phyloP scores from a whole-genome alignment of 2,113 vertebrate genomes.

The Nesogale talazaci region DNA sequence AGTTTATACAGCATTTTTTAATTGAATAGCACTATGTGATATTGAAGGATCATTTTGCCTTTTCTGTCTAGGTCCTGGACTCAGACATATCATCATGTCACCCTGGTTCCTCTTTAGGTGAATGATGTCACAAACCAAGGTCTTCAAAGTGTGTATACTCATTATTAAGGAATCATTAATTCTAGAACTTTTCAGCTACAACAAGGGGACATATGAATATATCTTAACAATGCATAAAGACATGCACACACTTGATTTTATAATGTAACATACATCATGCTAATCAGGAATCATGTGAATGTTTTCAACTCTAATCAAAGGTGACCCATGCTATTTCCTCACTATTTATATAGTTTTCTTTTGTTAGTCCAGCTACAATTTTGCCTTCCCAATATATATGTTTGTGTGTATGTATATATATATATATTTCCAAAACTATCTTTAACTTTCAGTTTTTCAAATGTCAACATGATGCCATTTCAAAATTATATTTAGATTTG shows the following conservation, averaged over 20 bases:
- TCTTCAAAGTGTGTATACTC: background rate
- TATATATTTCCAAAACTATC: background rate
- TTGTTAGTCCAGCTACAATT: background rate
- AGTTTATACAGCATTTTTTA: background rate
- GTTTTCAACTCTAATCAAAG: background rate
- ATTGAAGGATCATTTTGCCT: background rate
- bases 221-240: background rate
- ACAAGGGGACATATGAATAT: background rate
- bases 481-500: background rate
- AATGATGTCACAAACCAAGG: background rate
- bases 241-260: background rate
- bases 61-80: background rate
- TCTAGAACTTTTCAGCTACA: background rate
- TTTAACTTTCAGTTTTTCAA: background rate
- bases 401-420: background rate
- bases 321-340: too few species aligned
- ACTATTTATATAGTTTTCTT: background rate
- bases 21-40: background rate
- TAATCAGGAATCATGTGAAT: background rate
- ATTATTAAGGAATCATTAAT: background rate
- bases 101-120: background rate
- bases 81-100: background rate
- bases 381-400: background rate
- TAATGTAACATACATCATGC: background rate
- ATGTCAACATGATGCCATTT: background rate